Conservation (phyloP, 2,113 vertebrate species). For the Myxocyprinus asiaticus region DNA sequence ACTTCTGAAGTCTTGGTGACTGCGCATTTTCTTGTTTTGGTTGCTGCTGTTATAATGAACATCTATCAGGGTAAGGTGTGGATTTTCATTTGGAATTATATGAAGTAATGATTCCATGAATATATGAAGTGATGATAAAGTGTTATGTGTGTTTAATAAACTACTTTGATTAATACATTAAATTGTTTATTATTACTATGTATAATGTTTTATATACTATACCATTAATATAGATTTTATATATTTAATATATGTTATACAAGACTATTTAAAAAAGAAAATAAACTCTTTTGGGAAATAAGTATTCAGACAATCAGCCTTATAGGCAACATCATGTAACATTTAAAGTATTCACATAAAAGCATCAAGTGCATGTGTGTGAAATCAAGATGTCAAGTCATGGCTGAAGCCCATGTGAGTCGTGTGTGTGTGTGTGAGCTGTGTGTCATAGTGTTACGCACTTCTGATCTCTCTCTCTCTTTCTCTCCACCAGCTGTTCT, state of each 20-base stretch:
- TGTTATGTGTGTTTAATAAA: not conserved
- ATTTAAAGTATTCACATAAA: not conserved
- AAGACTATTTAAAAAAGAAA: no score
- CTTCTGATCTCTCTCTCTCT: not conserved
- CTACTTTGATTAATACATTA: no score
- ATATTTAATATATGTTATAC: no score
- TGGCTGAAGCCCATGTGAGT: not conserved
- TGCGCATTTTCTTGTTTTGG: constrained; percentile 2
- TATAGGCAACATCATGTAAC: not conserved
- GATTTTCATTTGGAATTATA: not conserved
- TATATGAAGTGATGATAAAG: no score
- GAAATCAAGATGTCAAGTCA: not conserved
- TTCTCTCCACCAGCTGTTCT: not conserved
- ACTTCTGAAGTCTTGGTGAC: not conserved
- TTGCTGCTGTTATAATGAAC: constrained; percentile 24
- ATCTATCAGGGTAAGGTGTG: constrained; percentile 39
- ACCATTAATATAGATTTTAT: no score
- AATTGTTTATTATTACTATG: no score
- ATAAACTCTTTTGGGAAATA: not conserved
- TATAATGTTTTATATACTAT: constrained; percentile 8
- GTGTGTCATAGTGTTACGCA: not conserved
- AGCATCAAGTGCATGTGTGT: not conserved
- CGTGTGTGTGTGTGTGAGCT: not conserved
- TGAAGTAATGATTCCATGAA: no score
- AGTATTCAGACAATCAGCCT: no score